A percentile compares a stretch with the other conserved stretches of the same genome.
Conservation (phyloP, 2,797 vertebrate species). For the Falco biarmicus region DNA sequence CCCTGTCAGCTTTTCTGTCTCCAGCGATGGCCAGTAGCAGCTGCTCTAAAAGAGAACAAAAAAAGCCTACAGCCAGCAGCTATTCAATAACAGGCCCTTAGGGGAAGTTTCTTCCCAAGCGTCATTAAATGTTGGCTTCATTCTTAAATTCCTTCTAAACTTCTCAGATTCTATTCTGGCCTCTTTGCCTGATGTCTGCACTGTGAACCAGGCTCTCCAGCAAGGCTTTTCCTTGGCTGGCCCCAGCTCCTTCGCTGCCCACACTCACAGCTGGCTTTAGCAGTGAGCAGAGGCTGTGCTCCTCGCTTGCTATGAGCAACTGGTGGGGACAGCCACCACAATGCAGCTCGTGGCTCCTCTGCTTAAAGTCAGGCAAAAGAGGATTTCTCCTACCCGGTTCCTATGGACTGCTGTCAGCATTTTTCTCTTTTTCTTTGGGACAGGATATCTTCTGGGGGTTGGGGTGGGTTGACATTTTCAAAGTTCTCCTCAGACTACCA, state of each 20-base stretch:
- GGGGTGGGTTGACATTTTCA: neutral
- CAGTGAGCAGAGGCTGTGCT: neutral
- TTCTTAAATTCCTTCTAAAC: slow-evolving; percentile 55
- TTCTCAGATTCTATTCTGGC: slow-evolving; percentile 43
- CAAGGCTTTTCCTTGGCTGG: neutral
- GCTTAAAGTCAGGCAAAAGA: neutral
- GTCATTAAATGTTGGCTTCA: slow-evolving; percentile 55
- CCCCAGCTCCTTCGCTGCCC: neutral
- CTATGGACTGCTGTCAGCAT: neutral
- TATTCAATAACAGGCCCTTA: slow-evolving; percentile 20
- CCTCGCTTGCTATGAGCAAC: accelerated
- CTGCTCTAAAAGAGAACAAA: neutral
- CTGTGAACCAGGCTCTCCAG: neutral
- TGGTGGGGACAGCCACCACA: neutral
- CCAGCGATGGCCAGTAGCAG: neutral
- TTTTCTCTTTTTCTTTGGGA: neutral
- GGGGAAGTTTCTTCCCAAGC: slow-evolving; percentile 40
- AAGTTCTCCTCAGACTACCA: neutral
- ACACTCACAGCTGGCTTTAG: neutral
- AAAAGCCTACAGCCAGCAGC: slow-evolving; percentile 18
- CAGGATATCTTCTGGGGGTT: neutral
- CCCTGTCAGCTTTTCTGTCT: slow-evolving; percentile 4
- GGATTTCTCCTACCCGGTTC: neutral
- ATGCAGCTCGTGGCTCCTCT: neutral
- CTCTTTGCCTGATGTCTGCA: neutral